A percentile compares a stretch with the other conserved stretches of the same genome.
Evolutionary conservation across 2,113 vertebrate species (phyloP).

Genomic region (Azemiops feae): DNA sequence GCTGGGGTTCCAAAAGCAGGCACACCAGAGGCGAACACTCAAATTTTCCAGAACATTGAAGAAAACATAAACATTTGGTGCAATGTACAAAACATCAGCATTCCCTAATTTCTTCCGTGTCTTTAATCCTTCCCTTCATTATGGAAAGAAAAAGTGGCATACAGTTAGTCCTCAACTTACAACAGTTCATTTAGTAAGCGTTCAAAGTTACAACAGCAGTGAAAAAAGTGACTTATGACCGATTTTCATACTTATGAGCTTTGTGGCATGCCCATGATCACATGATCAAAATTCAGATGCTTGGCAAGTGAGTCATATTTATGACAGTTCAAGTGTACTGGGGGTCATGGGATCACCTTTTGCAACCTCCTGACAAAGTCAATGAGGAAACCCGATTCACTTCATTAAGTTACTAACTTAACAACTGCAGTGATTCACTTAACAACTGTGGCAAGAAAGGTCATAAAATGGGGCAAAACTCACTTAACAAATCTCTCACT

Average conservation of each 20-base stretch:
- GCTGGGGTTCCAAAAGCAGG: not conserved
- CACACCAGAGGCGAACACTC: not conserved
- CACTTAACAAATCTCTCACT: too few relatives aligned
- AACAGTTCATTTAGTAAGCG: not conserved
- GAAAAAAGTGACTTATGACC: not conserved
- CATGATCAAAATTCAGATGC: not conserved
- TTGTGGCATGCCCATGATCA: too few relatives aligned
- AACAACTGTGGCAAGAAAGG: not conserved
- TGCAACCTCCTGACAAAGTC: not conserved
- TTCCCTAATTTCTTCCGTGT: not conserved
- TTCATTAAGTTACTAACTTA: not conserved
- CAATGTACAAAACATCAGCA: not conserved
- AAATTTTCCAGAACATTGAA: not conserved
- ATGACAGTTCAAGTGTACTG: not conserved
- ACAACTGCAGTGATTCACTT: not conserved
- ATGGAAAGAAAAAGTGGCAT: not conserved
- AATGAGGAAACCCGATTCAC: not conserved
- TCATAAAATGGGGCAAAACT: not conserved
- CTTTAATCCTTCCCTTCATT: not conserved
- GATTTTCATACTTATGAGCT: too few relatives aligned
- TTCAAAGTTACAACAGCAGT: not conserved
- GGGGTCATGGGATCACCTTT: not conserved
- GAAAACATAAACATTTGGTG: not conserved
- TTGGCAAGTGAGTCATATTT: not conserved
- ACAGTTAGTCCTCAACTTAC: not conserved